Evolutionary conservation across 2,797 vertebrate genomes (phyloP).

Genomic region (Mus caroli): DNA sequence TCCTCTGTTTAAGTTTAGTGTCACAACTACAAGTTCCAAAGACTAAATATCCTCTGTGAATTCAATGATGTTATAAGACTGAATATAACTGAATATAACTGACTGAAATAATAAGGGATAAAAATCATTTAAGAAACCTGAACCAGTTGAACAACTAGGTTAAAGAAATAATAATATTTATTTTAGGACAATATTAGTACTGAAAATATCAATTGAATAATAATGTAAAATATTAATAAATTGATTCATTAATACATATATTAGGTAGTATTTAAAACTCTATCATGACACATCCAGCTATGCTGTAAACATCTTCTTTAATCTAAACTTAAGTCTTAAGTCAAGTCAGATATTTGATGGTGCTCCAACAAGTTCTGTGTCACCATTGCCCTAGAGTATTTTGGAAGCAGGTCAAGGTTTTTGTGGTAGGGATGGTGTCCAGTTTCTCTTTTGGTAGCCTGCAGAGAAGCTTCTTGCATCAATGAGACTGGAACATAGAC

Average conservation of each 20-base stretch:
- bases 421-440: too few species aligned
- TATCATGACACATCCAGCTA: background rate
- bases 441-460: too few species aligned
- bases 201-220: background rate
- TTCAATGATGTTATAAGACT: background rate
- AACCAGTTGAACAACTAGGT: background rate
- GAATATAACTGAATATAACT: too few species aligned
- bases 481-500: too few species aligned
- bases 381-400: too few species aligned
- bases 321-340: background rate
- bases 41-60: background rate
- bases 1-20: background rate
- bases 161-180: slow-evolving; percentile 3
- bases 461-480: too few species aligned
- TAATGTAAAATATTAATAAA: background rate
- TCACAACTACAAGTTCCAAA: background rate
- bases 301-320: background rate
- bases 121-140: background rate
- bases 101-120: background rate
- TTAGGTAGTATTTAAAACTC: background rate
- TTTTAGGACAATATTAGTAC: background rate
- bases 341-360: too few species aligned
- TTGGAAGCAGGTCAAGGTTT: too few species aligned
- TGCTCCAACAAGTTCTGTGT: too few species aligned
- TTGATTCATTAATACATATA: background rate